Percentiles rank a stretch among this genome's conserved stretches.
Evolutionary conservation across 2,113 vertebrate species (phyloP).

Genomic region (Ameiurus melas): DNA sequence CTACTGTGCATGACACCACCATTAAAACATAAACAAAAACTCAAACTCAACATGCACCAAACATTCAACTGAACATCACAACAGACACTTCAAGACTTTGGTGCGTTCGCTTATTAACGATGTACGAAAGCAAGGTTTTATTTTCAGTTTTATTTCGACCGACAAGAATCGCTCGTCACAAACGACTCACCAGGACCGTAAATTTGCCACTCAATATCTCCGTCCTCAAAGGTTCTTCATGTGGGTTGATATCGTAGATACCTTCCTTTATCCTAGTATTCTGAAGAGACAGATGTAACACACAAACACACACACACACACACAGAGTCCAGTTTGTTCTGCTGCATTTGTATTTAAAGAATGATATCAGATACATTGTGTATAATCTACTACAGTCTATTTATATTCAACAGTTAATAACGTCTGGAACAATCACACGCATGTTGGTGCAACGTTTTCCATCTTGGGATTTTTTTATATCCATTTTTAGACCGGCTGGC

Average conservation of each 20-base stretch:
- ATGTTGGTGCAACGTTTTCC: not conserved
- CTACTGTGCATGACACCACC: not conserved
- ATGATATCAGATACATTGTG: not conserved
- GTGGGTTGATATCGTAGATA: conserved; percentile 77
- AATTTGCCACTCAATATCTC: conserved; percentile 78
- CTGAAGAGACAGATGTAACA: conserved; percentile 53
- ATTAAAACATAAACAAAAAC: not conserved
- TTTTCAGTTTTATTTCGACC: too few species aligned
- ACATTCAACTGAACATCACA: too few species aligned
- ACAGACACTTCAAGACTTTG: not conserved
- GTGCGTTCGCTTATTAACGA: not conserved
- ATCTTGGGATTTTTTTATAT: conserved; percentile 6
- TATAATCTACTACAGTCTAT: not conserved
- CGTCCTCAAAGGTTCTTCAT: conserved; percentile 76
- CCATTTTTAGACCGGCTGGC: not conserved
- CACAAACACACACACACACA: conserved; percentile 2
- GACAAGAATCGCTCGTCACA: not conserved
- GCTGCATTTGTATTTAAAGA: not conserved
- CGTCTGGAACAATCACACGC: not conserved
- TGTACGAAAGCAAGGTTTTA: not conserved
- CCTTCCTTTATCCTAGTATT: conserved; percentile 81
- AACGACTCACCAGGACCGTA: conserved; percentile 75
- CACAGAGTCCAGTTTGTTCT: not conserved
- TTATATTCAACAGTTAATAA: conserved; percentile 3
- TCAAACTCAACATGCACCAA: not conserved